phyloP scores from a whole-genome alignment of 1,140 invertebrate species.

The Coelopa frigida region DNA sequence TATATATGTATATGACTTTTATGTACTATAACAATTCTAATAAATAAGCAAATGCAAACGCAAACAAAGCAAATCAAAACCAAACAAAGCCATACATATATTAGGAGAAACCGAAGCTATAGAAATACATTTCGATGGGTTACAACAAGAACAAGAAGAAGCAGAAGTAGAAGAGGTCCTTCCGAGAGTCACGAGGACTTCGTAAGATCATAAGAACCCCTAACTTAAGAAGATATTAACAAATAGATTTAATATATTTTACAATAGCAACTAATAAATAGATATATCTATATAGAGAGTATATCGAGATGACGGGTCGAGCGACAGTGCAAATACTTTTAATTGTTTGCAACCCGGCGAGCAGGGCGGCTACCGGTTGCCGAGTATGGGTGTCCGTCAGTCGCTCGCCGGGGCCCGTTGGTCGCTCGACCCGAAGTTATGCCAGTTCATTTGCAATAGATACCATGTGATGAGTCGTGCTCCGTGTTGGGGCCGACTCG shows the following conservation, averaged over 20 bases:
- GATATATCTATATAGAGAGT: constrained; percentile 5
- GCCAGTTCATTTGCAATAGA: too few species aligned
- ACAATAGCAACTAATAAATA: constrained; percentile 11
- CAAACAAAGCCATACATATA: constrained; percentile 12
- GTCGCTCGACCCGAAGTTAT: too few species aligned
- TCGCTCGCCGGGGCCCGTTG: too few species aligned
- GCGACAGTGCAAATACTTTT: too few species aligned
- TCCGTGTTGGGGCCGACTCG: too few species aligned
- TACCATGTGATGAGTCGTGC: too few species aligned
- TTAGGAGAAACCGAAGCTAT: constrained; percentile 14
- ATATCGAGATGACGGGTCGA: too few species aligned
- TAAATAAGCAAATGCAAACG: constrained; percentile 23
- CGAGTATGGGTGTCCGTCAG: too few species aligned
- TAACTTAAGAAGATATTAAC: not conserved
- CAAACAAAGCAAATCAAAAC: constrained; percentile 14
- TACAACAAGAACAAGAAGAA: constrained; percentile 11
- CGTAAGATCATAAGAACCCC: constrained; percentile 10
- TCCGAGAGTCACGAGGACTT: constrained; percentile 7
- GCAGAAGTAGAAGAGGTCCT: constrained; percentile 5
- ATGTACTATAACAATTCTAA: constrained; percentile 16
- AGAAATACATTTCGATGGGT: constrained; percentile 16
- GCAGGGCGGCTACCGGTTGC: too few species aligned
- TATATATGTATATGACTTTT: constrained; percentile 14
- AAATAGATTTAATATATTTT: constrained; percentile 16
- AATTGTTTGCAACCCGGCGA: too few species aligned